Percentiles rank a stretch among this genome's conserved stretches.
Evolutionary conservation across 2,797 vertebrate genomes (phyloP).

Genomic region (Acanthurus tractus): DNA sequence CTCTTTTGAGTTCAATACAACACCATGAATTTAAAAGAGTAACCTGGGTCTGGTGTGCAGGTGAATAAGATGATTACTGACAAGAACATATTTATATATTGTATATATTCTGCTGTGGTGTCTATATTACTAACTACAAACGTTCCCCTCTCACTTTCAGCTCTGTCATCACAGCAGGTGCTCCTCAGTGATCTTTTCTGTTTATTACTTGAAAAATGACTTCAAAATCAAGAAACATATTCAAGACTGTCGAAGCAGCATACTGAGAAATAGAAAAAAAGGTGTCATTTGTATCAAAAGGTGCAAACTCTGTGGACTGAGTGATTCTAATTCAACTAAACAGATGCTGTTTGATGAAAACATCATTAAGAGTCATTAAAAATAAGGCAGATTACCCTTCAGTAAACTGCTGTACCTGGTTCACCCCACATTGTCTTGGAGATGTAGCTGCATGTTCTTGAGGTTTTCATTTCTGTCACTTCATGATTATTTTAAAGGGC

Average conservation of each 20-base stretch:
- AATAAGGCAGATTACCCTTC: slow-evolving; percentile 17
- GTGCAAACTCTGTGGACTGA: slow-evolving; percentile 5
- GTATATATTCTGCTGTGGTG: background rate
- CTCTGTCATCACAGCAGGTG: slow-evolving; percentile 33
- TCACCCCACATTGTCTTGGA: slow-evolving; percentile 48
- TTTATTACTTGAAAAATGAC: slow-evolving; percentile 37
- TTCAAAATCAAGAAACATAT: slow-evolving; percentile 3
- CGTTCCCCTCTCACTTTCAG: background rate
- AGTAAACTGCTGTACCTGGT: slow-evolving; percentile 8
- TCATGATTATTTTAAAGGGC: slow-evolving; percentile 82
- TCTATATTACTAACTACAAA: slow-evolving; percentile 14
- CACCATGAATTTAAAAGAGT: background rate
- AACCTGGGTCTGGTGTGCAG: background rate
- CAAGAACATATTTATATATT: background rate
- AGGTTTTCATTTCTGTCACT: slow-evolving; percentile 52
- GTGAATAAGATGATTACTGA: background rate
- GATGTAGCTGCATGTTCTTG: slow-evolving; percentile 52
- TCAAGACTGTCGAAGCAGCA: background rate
- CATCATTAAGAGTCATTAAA: slow-evolving; percentile 41
- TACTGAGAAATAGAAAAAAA: background rate
- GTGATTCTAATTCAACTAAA: slow-evolving; percentile 2
- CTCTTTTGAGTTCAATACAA: background rate
- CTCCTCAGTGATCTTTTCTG: slow-evolving; percentile 24
- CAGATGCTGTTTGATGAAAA: slow-evolving; percentile 37
- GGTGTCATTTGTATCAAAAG: slow-evolving; percentile 22